Evolutionary conservation across 2,888 invertebrate genomes (phyloP).

Genomic region (Apeira syringaria): DNA sequence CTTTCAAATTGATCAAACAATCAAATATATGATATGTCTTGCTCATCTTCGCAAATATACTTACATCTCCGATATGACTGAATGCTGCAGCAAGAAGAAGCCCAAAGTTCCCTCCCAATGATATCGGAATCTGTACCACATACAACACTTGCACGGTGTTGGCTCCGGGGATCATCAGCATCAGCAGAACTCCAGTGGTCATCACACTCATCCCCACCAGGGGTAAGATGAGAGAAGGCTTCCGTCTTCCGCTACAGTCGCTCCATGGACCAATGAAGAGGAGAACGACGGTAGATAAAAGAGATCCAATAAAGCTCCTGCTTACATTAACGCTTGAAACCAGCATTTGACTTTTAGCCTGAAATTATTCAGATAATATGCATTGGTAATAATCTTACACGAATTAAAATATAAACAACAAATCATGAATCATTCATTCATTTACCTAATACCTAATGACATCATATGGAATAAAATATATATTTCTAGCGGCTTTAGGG

Average conservation of each 20-base stretch:
- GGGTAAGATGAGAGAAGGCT: slow-evolving; percentile 82
- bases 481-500: no score
- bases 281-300: slow-evolving; percentile 85
- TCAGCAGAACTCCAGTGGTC: slow-evolving; percentile 68
- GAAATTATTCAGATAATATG: no score
- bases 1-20: no score
- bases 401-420: no score
- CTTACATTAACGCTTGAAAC: slow-evolving; percentile 88
- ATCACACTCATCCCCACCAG: slow-evolving; percentile 80
- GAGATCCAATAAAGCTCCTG: slow-evolving; percentile 70
- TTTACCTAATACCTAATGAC: no score
- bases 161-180: slow-evolving; percentile 70
- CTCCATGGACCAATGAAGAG: slow-evolving; percentile 86
- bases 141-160: slow-evolving; percentile 69
- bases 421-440: no score
- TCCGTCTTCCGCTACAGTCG: slow-evolving; percentile 83
- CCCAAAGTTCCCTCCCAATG: slow-evolving; percentile 87
- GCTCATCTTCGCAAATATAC: no score
- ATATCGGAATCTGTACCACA: slow-evolving; percentile 85
- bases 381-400: no score
- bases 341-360: slow-evolving; percentile 80
- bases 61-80: slow-evolving; percentile 91
- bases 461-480: no score
- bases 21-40: no score
- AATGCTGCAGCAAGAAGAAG: slow-evolving; percentile 89